Base-by-base conservation (phyloP, 2,888 invertebrate genomes). In the Drosophila dives region DNA sequence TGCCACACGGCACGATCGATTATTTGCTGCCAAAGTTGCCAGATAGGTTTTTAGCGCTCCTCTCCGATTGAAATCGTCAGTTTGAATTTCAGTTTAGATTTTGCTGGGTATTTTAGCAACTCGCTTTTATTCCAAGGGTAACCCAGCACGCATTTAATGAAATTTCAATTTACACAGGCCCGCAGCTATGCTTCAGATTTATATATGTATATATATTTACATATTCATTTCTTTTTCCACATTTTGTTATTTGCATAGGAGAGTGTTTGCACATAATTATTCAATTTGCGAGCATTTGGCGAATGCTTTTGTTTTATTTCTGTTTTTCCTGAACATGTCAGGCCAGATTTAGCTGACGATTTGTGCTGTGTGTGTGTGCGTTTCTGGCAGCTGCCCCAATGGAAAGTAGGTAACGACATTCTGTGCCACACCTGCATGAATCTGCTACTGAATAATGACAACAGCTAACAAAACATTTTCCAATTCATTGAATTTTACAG, bases 401-500 rank as follows among this genome's bases (percentile, higher is more conserved):
- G 62, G 64, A 64, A 72, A 72, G 76, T 72, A 66, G 68, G 71
- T 78, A 74, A 74, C 40, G 74, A 53, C 23, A 23, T 77, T 67
- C 59, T 49, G 62, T 63, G 75, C 71, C 81, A 81, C 81, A 81
- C 82, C 84, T 84, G 82, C 81, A 81, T 75, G 75, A 45, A 45
- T 72, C 79, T 78, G 81, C 73, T 73, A 61, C 73, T 88, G 85
- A 85, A 78, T 83, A 80, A 89, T 89, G 86, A 78, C 75, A 79
- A 76, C 55, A 88, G 83, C 90, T 80, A 88, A 81, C 77, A 87
- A 85, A 86, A 87, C 86, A 90, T 90, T 90, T 90, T 90, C 87
- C 90, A 81, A 89, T 90, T 90, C 91, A 91, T 89, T 91, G 91
- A 90, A 91, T 87, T 86, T 84, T 86, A 82, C 84, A 86, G 84